These are phyloP conservation scores for Andrena trimmerana DNA, from an alignment of 2,888 invertebrate genomes.

Conservation along the genomic window DNA sequence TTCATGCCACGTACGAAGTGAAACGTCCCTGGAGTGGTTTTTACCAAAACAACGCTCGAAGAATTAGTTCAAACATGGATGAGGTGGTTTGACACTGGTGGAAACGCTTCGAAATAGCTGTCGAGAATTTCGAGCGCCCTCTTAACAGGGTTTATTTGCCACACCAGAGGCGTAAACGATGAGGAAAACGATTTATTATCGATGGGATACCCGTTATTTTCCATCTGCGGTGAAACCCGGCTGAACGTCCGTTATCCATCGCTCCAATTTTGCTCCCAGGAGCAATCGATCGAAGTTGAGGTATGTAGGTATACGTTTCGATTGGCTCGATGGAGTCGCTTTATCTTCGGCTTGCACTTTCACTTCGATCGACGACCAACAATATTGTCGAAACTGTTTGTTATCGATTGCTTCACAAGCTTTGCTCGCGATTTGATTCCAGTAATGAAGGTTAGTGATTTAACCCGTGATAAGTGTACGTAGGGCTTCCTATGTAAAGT, in stretches of 20 bases:
- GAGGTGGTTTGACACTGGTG: slow-evolving; percentile 23
- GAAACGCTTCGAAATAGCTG: slow-evolving; percentile 26
- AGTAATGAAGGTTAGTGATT: slow-evolving; percentile 16
- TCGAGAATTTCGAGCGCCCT: slow-evolving; percentile 13
- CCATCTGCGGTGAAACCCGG: slow-evolving; percentile 60
- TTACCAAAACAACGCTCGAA: not conserved
- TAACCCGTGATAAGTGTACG: not conserved
- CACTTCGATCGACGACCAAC: not conserved
- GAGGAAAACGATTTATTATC: slow-evolving; percentile 64
- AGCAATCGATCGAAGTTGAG: slow-evolving; percentile 57
- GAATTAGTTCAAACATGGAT: slow-evolving; percentile 25
- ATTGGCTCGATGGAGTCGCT: slow-evolving; percentile 49
- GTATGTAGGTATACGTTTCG: slow-evolving; percentile 23
- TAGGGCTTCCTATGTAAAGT: too few species aligned
- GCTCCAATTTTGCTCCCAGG: slow-evolving; percentile 60
- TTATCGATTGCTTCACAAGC: not conserved
- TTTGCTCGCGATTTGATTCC: slow-evolving; percentile 3
- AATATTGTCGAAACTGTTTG: not conserved
- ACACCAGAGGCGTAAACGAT: slow-evolving; percentile 36
- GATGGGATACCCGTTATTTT: slow-evolving; percentile 65
- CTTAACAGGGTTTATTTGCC: slow-evolving; percentile 28
- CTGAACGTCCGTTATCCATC: slow-evolving; percentile 68
- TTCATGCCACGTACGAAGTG: not conserved
- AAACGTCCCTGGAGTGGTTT: not conserved
- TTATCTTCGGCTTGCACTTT: slow-evolving; percentile 44